A percentile compares a stretch with the other conserved stretches of the same genome.
Evolutionary conservation across 2,888 invertebrate species (phyloP).

Genomic region (Pollenia labialis): DNA sequence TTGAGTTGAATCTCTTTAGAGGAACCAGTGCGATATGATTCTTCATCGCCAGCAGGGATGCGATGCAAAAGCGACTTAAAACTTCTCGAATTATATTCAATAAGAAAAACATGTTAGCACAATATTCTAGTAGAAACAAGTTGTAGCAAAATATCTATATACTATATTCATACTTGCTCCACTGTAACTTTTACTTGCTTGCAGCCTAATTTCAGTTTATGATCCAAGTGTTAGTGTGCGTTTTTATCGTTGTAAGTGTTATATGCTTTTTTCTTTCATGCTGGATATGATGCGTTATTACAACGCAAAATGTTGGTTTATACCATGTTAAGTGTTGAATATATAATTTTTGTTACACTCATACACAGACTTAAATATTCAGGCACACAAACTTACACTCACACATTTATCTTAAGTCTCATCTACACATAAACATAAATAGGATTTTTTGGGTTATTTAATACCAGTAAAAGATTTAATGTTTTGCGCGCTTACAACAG

Average conservation of each 20-base stretch:
- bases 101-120: background rate
- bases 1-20: no score
- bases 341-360: constrained; percentile 39
- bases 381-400: background rate
- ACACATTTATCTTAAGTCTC: background rate
- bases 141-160: no score
- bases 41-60: no score
- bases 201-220: constrained; percentile 50
- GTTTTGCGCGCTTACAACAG: background rate
- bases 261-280: constrained; percentile 54
- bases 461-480: constrained; percentile 53
- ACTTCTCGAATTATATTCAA: no score
- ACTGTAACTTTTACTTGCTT: background rate
- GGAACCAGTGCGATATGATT: no score
- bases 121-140: no score
- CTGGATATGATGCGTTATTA: constrained; percentile 64
- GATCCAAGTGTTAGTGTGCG: constrained; percentile 9
- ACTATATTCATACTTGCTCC: background rate
- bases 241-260: background rate
- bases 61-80: no score
- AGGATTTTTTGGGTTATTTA: constrained; percentile 24
- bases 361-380: background rate
- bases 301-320: constrained; percentile 64
- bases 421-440: constrained; percentile 15
- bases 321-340: constrained; percentile 68